Conservation (phyloP, 2,888 invertebrate genomes). For the Drosophila macrospina region DNA sequence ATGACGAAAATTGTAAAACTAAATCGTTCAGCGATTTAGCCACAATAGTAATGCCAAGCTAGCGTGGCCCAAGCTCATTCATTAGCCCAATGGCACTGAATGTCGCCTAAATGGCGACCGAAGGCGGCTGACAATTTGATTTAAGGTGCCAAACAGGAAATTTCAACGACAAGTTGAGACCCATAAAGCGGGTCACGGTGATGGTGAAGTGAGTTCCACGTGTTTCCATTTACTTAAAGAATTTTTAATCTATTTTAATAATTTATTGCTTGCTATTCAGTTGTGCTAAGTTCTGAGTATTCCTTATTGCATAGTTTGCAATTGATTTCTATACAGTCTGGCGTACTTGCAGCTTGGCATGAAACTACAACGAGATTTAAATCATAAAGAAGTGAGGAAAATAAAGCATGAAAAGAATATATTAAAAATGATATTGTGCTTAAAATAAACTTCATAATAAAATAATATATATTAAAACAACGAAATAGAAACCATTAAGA, state of each 20-base stretch:
- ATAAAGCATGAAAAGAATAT: neutral
- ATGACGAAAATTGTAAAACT: constrained; percentile 62
- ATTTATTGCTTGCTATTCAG: neutral
- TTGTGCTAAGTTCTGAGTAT: constrained; percentile 64
- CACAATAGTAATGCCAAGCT: constrained; percentile 64
- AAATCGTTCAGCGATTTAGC: constrained; percentile 60
- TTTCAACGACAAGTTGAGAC: constrained; percentile 1
- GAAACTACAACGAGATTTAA: constrained; percentile 1
- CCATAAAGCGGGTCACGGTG: constrained; percentile 13
- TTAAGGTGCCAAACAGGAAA: constrained; percentile 29
- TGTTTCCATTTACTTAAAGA: neutral
- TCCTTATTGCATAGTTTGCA: constrained; percentile 62
- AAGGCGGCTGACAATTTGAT: constrained; percentile 36
- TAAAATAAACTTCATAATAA: neutral
- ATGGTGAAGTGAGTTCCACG: neutral
- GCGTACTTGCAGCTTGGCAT: constrained; percentile 46
- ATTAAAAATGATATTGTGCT: too few relatives aligned
- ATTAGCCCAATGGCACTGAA: constrained; percentile 46
- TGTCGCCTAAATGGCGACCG: constrained; percentile 51
- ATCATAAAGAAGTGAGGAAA: neutral
- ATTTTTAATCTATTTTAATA: neutral
- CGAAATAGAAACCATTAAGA: neutral
- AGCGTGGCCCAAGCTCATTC: constrained; percentile 71
- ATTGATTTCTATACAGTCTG: constrained; percentile 59
- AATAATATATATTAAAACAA: neutral